A percentile compares a stretch with the other conserved stretches of the same genome.
Conservation (phyloP, 2,113 vertebrate genomes). For the human region GRCh38 chr2:158114501-158115000, state of each 20-base stretch:
- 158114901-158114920: not conserved
- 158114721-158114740: accelerated
- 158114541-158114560: not conserved
- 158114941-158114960: slow-evolving; percentile 5
- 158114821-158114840: not conserved
- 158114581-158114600: not conserved
- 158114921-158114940: not conserved
- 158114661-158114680: not conserved
- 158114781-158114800: not conserved
- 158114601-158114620: not conserved
- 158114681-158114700: not conserved
- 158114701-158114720: not conserved
- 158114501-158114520: not conserved
- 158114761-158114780: not conserved
- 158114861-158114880: slow-evolving; percentile 12
- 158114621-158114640: not conserved
- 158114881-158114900: slow-evolving; percentile 32
- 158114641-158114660: not conserved
- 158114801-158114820: not conserved
- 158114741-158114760: not conserved
- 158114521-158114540: not conserved
- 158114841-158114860: not conserved
- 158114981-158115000: not conserved
- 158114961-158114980: not conserved
- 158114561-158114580: not conserved